Conservation (phyloP, 2,888 invertebrate species). For the Xiphydria camelus region DNA sequence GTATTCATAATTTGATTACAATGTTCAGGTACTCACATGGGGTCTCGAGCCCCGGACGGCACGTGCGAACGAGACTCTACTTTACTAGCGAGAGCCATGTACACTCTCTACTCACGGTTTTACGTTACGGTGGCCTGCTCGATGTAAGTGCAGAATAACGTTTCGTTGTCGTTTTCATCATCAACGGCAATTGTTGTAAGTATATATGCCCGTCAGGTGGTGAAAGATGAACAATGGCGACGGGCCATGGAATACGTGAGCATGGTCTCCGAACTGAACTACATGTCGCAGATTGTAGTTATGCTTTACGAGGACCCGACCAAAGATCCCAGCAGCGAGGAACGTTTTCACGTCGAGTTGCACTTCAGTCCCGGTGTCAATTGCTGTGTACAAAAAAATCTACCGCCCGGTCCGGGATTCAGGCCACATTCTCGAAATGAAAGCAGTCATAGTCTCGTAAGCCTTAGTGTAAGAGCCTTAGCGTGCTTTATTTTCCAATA, state of each 20-base stretch:
- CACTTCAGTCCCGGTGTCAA: conserved; percentile 99
- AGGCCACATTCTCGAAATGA: conserved; percentile 89
- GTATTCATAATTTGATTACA: too few relatives aligned
- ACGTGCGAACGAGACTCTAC: conserved; percentile 97
- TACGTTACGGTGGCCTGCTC: conserved; percentile 88
- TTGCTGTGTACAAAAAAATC: conserved; percentile 92
- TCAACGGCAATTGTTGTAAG: conserved; percentile 2
- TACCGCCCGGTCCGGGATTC: conserved; percentile 91
- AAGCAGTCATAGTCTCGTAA: conserved; percentile 61
- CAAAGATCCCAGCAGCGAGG: conserved; percentile 88
- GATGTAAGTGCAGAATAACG: conserved; percentile 79
- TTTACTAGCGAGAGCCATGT: conserved; percentile 99
- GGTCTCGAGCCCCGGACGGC: conserved; percentile 95
- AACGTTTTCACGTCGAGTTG: conserved; percentile 95
- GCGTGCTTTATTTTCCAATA: too few relatives aligned
- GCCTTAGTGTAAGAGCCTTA: too few relatives aligned
- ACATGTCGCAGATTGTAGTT: conserved; percentile 98
- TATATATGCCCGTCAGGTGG: conserved; percentile 63
- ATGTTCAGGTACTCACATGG: conserved; percentile 90
- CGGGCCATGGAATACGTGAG: conserved; percentile 98
- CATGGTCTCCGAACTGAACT: conserved; percentile 97
- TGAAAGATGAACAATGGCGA: conserved; percentile 96
- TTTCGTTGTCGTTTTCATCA: conserved; percentile 4
- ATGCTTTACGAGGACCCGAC: conserved; percentile 99
- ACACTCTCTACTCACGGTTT: conserved; percentile 93